These are phyloP conservation scores for Apoderus coryli DNA, from an alignment of 2,888 invertebrate genomes.

Conservation along the genomic window DNA sequence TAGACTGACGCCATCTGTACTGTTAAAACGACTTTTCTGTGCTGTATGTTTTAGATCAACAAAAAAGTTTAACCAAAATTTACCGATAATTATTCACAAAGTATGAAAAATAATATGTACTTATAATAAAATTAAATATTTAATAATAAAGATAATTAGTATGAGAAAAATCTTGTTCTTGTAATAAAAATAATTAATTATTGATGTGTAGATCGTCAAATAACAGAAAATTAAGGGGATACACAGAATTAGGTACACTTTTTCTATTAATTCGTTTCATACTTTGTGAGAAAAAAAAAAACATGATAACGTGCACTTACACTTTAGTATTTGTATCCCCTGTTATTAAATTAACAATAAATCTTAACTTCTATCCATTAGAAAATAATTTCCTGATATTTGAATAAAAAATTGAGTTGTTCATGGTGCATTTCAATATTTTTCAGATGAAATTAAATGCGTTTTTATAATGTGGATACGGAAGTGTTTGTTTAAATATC, in stretches of 20 bases:
- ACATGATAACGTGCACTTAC: slow-evolving; percentile 29
- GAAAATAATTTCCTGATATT: too few relatives aligned
- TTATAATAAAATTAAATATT: slow-evolving; percentile 20
- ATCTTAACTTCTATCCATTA: too few relatives aligned
- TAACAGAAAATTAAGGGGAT: too few relatives aligned
- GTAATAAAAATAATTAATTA: too few relatives aligned
- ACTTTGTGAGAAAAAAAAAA: slow-evolving; percentile 30
- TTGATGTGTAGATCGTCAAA: too few relatives aligned
- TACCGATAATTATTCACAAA: slow-evolving; percentile 29
- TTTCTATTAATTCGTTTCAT: slow-evolving; percentile 27
- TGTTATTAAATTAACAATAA: slow-evolving; percentile 12
- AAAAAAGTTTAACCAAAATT: slow-evolving; percentile 1
- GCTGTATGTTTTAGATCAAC: slow-evolving; percentile 24
- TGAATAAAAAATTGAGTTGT: too few relatives aligned
- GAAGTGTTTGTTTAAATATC: too few relatives aligned
- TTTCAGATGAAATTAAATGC: too few relatives aligned
- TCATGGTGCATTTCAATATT: too few relatives aligned
- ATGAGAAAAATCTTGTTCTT: too few relatives aligned
- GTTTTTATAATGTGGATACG: too few relatives aligned
- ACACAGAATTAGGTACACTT: slow-evolving; percentile 20
- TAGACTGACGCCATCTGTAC: slow-evolving; percentile 21
- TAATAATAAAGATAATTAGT: too few relatives aligned
- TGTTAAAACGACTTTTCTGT: slow-evolving; percentile 26
- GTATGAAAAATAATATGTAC: slow-evolving; percentile 29
- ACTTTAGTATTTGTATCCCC: slow-evolving; percentile 21